Base-by-base conservation (phyloP, 1,140 invertebrate species). In the Dinoponera quadriceps region DNA sequence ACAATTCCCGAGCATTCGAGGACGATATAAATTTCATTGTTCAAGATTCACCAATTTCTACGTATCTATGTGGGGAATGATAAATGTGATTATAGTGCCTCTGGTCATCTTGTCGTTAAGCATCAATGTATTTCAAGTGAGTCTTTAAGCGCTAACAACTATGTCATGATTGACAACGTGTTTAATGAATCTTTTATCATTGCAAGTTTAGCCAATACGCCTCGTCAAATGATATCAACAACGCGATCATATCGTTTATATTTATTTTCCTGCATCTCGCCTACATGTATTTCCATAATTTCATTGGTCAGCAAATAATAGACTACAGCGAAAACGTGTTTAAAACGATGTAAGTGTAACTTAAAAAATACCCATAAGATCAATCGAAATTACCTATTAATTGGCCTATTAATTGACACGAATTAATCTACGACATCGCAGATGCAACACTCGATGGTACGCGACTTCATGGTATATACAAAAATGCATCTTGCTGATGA, bases 251-350 rank as follows among this genome's bases (percentile, higher is more conserved):
- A 2, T 25, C 25, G 13, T 51, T 66, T 13, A 16, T 85, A 44
- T 60, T 65, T 9, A 25, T 85, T 44, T 3, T 80, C 25, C 13
- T 18, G n/a, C 69, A 81, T 33, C 54, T 88, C n/a, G 27, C 38
- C 51, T 74, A 81, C 49, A 63, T 89, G 20, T 89, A 82, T 20
- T 33, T 81, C 49, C 20, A 22, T 69, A 77, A 78, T 20, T 85
- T 38, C 25, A 33, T 63, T 2, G 80, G 85, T 3, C 88, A 90
- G 25, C 49, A 22, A 62, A 4, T 90, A 9, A 82, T 75, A 57
- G 82, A 88, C 68, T 11, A 82, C 14, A 90, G 85, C 59, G 4
- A 72, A 20, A n/a, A 77, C 57, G 29, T 90, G 54, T 71, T 59
- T 44, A 44, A 29, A 22, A 82, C 49, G 72, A 85, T 44, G 83